Evolutionary conservation across 2,113 vertebrate species (phyloP).

Genomic region (Pampusana beccarii): DNA sequence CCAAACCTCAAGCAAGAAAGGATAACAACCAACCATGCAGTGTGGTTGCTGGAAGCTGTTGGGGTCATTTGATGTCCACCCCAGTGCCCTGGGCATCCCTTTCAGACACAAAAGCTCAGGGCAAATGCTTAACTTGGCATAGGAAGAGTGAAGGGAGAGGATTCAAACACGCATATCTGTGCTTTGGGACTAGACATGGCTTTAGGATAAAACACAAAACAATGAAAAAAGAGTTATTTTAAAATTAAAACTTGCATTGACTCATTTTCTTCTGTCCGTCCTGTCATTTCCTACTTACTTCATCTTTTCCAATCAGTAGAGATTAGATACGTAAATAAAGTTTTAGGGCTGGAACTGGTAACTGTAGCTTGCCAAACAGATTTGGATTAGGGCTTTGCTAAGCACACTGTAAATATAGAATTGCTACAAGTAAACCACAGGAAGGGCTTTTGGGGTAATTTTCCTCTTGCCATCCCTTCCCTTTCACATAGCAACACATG

Average conservation of each 20-base stretch:
- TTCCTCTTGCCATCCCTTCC: neutral
- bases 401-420: neutral
- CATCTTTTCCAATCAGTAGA: constrained; percentile 47
- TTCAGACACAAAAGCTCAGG: neutral
- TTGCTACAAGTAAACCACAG: neutral
- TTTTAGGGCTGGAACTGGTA: constrained; percentile 36
- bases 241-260: constrained; percentile 5
- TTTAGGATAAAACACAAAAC: neutral
- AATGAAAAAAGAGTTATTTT: neutral
- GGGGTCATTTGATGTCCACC: accelerated
- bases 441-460: neutral
- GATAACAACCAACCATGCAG: neutral
- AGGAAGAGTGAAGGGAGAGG: neutral
- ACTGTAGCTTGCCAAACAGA: neutral
- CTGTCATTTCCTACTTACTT: constrained; percentile 26
- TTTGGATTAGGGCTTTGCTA: neutral
- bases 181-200: neutral
- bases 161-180: neutral
- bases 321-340: constrained; percentile 9
- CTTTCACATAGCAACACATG: neutral
- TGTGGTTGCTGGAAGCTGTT: neutral
- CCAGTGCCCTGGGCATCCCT: neutral
- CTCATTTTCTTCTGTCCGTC: constrained; percentile 18
- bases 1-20: neutral
- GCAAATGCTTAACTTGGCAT: neutral